Percentiles rank a stretch among this genome's conserved stretches.
Evolutionary conservation across 2,113 vertebrate species (phyloP).

Genomic region (Crypturellus undulatus): DNA sequence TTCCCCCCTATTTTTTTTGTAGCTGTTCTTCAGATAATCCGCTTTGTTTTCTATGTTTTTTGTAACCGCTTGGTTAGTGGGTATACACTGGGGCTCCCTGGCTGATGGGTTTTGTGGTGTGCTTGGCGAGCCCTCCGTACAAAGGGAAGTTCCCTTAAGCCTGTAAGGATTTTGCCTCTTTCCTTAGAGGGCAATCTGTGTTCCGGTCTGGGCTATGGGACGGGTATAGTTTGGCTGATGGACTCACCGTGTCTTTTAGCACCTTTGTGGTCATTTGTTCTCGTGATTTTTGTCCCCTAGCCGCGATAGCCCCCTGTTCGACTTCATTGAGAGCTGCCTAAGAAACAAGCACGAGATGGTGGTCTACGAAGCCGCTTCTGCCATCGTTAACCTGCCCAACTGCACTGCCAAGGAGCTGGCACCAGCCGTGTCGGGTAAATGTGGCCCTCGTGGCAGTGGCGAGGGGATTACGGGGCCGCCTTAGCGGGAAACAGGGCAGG

Average conservation of each 20-base stretch:
- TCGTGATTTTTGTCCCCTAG: constrained; percentile 43
- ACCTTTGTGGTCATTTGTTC: not conserved
- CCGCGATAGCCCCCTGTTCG: constrained; percentile 82
- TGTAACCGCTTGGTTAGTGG: not conserved
- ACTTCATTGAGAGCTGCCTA: constrained; percentile 85
- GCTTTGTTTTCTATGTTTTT: not conserved
- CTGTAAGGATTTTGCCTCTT: not conserved
- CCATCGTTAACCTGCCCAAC: constrained; percentile 82
- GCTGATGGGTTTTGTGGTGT: not conserved
- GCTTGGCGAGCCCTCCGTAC: not conserved
- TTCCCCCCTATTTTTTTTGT: not conserved
- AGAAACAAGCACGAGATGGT: constrained; percentile 88
- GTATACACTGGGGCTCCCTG: not conserved
- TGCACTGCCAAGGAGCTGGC: constrained; percentile 86
- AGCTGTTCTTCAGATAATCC: not conserved
- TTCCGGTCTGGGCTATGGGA: not conserved
- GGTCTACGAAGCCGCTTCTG: constrained; percentile 85
- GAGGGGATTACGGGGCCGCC: not conserved
- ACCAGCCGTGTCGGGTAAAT: constrained; percentile 82
- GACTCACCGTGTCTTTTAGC: not conserved
- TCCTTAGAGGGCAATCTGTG: not conserved
- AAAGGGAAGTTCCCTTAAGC: not conserved
- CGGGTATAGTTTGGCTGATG: not conserved
- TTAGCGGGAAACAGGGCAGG: not conserved
- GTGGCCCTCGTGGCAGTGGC: rapidly evolving